Evolutionary conservation across 2,797 vertebrate species (phyloP), one percentile per base, ranked within the genome.

Genomic region (Pipistrellus pygmaeus): DNA sequence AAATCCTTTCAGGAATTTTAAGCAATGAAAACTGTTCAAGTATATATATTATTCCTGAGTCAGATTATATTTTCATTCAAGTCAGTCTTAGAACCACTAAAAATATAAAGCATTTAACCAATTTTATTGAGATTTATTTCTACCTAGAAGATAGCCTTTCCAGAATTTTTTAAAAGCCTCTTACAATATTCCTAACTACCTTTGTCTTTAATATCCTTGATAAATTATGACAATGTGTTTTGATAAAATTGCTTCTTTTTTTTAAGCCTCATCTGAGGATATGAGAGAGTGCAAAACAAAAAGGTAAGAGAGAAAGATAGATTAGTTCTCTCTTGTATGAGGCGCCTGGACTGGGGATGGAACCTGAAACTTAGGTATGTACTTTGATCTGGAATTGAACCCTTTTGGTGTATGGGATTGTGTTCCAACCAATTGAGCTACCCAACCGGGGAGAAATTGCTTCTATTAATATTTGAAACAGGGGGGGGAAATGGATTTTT

Each of bases 21-120:
- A 94, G 72, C 11, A 57, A 9, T 81, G 32, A 86, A 90, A 88
- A 91, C 27, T 86, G 17, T 75, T 94, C 32, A 64, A 5, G 6
- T 62, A 44, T 78, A 69, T 21, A 51, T 75, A 32, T 66, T 93
- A 83, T 75, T 88, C 27, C 85, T 82, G 44, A 62, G 4, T 66
- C 35, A 86, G 44, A 88, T 51, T 81, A 68, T 77, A 13, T 44
- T 78, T 95, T 85, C 51, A 69, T 75, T 90, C 66, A 92, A 73
- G 25, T 88, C 30, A 72, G 20, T 73, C 9, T 77, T 88, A 75
- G 9, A 18, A 21, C 32, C 11, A 88, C 72, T 80, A 80, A 73
- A 92, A 90, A 73, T 84, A 60, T 8, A 77, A 32, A 92, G 1
- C 83, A 78, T 81, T 21, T 60, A 69, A 46, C 1, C 18, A 85